Percentiles rank a stretch among this genome's conserved stretches.
phyloP scores from a whole-genome alignment of 2,113 vertebrate species.

The Paramormyrops kingsleyae region DNA sequence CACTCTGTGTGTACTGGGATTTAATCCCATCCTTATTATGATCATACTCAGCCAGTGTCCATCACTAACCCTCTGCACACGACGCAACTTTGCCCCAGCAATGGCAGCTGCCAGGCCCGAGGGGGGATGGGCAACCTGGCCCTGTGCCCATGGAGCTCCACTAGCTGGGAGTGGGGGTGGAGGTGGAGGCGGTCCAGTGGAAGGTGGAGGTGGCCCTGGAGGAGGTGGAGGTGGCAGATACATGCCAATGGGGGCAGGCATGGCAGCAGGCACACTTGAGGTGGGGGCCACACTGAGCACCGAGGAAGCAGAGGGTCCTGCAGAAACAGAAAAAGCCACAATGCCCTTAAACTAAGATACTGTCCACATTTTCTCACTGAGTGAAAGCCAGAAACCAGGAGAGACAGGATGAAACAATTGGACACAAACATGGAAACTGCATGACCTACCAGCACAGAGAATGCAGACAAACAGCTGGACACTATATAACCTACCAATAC shows the following conservation, averaged over 20 bases:
- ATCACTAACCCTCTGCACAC: conserved; percentile 82
- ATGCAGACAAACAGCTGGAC: not conserved
- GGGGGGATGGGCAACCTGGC: conserved; percentile 64
- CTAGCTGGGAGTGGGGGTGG: conserved; percentile 77
- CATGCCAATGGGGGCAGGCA: conserved; percentile 62
- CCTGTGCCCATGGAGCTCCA: conserved; percentile 57
- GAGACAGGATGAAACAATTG: not conserved
- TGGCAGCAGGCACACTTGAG: conserved; percentile 47
- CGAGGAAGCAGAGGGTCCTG: conserved; percentile 77
- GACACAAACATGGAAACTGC: not conserved
- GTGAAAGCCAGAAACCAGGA: not conserved
- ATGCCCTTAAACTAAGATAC: not conserved
- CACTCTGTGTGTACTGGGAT: not conserved
- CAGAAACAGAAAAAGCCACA: conserved; percentile 22
- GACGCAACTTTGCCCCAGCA: conserved; percentile 93
- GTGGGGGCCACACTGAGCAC: conserved; percentile 68
- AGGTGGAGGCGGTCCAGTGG: conserved; percentile 65
- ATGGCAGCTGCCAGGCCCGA: conserved; percentile 90
- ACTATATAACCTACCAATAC: not conserved
- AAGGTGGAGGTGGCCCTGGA: conserved; percentile 75
- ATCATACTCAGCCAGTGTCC: not conserved
- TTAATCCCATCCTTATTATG: not conserved
- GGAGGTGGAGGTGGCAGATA: conserved; percentile 86
- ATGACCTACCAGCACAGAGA: not conserved
- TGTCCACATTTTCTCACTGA: not conserved